A percentile compares a stretch with the other conserved stretches of the same genome.
These are phyloP conservation scores for Tauraco erythrolophus DNA, from an alignment of 2,113 vertebrate genomes.

Conservation along the genomic window DNA sequence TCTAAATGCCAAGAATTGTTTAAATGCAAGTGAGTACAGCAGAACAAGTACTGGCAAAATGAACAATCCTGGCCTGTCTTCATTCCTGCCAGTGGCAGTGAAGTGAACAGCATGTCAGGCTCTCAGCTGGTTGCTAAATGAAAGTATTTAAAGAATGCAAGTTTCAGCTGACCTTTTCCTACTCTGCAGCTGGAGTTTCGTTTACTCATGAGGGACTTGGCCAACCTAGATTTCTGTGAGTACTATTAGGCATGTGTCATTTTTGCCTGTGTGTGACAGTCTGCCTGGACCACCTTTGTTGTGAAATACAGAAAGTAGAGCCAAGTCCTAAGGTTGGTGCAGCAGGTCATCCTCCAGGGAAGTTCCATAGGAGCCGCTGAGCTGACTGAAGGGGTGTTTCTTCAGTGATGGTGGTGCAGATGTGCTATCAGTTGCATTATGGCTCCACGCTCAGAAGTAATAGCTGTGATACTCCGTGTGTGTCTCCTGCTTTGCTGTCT, in stretches of 20 bases:
- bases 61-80: background rate
- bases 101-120: background rate
- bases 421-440: background rate
- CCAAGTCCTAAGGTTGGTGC: background rate
- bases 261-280: background rate
- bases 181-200: background rate
- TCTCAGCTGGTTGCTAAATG: background rate
- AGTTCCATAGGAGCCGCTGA: accelerated
- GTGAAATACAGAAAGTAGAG: background rate
- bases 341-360: background rate
- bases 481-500: background rate
- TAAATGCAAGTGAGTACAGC: background rate
- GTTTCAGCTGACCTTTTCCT: background rate
- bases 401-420: background rate
- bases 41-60: background rate
- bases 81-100: background rate
- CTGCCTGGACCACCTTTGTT: background rate
- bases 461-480: accelerated
- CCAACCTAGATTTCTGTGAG: background rate
- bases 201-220: background rate
- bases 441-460: background rate
- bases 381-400: background rate
- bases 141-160: background rate
- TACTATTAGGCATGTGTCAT: background rate
- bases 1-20: background rate